Conservation (phyloP, 2,113 vertebrate species). For the Takifugu bimaculatus region DNA sequence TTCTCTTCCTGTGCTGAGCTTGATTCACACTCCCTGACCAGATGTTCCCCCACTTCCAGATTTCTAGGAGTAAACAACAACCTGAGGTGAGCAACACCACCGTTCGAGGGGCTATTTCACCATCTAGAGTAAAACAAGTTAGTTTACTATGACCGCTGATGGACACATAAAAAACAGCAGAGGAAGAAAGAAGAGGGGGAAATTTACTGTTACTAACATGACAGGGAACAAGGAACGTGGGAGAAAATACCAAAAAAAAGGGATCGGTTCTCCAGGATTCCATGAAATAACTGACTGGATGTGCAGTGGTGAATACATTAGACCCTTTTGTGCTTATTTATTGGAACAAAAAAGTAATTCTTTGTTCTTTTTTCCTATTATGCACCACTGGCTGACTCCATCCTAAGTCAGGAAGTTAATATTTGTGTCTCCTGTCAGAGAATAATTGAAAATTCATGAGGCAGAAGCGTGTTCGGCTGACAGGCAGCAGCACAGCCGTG, state of each 20-base stretch:
- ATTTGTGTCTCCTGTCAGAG: conserved; percentile 1
- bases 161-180: not conserved
- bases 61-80: not conserved
- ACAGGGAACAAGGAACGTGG: not conserved
- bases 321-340: too few species aligned
- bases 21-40: too few species aligned
- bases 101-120: too few species aligned
- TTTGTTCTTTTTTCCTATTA: too few species aligned
- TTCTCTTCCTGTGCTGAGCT: too few species aligned
- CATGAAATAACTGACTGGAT: too few species aligned
- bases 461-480: conserved; percentile 9
- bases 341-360: too few species aligned
- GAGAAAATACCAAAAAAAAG: not conserved
- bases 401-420: too few species aligned
- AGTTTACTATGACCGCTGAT: not conserved
- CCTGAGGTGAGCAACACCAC: not conserved
- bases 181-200: not conserved
- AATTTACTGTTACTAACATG: not conserved
- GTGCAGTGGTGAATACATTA: too few species aligned
- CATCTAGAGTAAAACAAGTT: not conserved
- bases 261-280: too few species aligned
- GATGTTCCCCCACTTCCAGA: too few species aligned
- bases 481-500: conserved; percentile 12
- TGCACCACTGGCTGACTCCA: too few species aligned
- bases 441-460: conserved; percentile 41